Percentiles rank a stretch among this genome's conserved stretches.
Conservation (phyloP, 2,888 invertebrate species). For the Aphodius granarius region DNA sequence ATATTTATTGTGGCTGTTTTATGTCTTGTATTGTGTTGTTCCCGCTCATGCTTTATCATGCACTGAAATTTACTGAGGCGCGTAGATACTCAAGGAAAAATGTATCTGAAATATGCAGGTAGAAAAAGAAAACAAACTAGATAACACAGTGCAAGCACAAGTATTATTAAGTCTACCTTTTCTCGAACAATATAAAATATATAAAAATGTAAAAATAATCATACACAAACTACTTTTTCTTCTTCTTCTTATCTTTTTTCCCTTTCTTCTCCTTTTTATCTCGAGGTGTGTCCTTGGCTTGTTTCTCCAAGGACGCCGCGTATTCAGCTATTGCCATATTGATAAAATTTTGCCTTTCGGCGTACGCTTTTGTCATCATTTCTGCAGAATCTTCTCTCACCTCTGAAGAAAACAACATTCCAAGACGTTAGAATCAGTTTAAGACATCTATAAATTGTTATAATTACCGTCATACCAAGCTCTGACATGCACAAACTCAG, state of each 20-base stretch:
- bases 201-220: neutral
- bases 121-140: too few species aligned
- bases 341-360: slow-evolving; percentile 17
- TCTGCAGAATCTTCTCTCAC: slow-evolving; percentile 17
- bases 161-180: neutral
- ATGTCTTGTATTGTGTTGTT: neutral
- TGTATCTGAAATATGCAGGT: too few species aligned
- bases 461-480: slow-evolving; percentile 22
- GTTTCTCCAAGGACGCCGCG: neutral
- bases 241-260: slow-evolving; percentile 12
- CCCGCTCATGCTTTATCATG: neutral
- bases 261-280: neutral
- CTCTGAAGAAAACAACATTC: too few species aligned
- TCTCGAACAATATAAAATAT: neutral
- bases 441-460: neutral
- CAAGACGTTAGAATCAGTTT: slow-evolving; percentile 1
- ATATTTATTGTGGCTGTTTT: neutral
- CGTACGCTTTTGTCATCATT: slow-evolving; percentile 14
- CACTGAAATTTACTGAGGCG: neutral
- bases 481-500: slow-evolving; percentile 16
- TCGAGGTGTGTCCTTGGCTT: neutral
- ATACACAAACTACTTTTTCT: neutral
- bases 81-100: too few species aligned
- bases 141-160: too few species aligned
- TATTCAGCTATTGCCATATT: slow-evolving; percentile 8